These are phyloP conservation scores for Drosophila multiciliata DNA, from an alignment of 2,888 invertebrate species.

Conservation along the genomic window DNA sequence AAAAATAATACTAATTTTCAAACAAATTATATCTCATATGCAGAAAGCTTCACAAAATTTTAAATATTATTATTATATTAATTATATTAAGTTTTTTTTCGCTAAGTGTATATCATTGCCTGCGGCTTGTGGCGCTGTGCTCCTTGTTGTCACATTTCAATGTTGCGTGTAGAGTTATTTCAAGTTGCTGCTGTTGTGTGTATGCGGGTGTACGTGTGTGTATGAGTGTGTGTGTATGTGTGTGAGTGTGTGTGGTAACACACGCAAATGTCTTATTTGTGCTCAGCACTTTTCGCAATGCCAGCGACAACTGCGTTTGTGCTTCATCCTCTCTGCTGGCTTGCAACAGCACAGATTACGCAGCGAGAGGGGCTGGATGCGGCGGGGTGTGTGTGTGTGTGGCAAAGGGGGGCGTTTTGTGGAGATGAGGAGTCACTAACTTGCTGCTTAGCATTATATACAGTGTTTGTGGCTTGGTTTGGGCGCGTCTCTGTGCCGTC, in stretches of 20 bases:
- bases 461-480: conserved; percentile 58
- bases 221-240: conserved; percentile 14
- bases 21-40: background rate
- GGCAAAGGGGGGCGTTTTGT: conserved; percentile 1
- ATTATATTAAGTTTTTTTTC: background rate
- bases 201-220: conserved; percentile 14
- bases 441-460: conserved; percentile 61
- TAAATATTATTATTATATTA: background rate
- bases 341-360: conserved; percentile 44
- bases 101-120: conserved; percentile 17
- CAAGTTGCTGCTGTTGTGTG: conserved; percentile 52
- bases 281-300: conserved; percentile 75
- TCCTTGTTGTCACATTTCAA: conserved; percentile 68
- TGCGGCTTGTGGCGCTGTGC: conserved; percentile 20
- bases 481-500: conserved; percentile 45
- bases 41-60: background rate
- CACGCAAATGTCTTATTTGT: conserved; percentile 80
- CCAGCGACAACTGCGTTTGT: conserved; percentile 65
- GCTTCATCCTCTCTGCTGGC: conserved; percentile 39
- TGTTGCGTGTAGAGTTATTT: conserved; percentile 79
- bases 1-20: background rate
- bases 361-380: no score
- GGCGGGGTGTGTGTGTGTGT: background rate
- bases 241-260: conserved; percentile 63
- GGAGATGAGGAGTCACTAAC: conserved; percentile 1